Evolutionary conservation across 2,888 invertebrate species (phyloP), one percentile per base, ranked within the genome.

Genomic region (Lochmaea capreae): DNA sequence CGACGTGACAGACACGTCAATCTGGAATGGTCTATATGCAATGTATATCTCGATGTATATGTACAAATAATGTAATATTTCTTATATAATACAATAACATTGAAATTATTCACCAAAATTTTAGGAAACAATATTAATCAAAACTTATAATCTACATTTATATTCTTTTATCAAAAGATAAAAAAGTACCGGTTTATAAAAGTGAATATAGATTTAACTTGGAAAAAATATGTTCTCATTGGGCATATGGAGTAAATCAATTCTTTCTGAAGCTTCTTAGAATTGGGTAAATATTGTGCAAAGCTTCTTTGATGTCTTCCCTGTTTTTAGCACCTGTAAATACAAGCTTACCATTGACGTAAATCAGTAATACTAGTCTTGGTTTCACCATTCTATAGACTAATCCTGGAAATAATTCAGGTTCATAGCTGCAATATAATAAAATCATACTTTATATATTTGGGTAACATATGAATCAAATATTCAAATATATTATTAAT

Each of bases 261-360:
- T 70, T 76, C 87, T 98, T 98, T 84, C 95, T 93, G 87, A 97
- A 99, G 87, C 97, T 97, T 85, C 95, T 94, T 79, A 98, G 88
- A 84, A 98, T 97, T 0, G 98, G 98, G 87, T 97, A 97, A 84
- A 99, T 98, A 83, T 96, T 96, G 81, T 96, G 95, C 81, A 99
- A 90, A 16, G 98, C 97, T 85, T 98, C 97, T 86, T 94, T 93
- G 59, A 99, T 95, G 84, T 98, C 97, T 83, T 92, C 91, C 79
- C 97, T 90, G 65, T 94, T 93, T 89, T 98, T 99, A 43, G 97
- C 98, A 79, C 98, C 98, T 83, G 99, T 99, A 77, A 99, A 93
- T 1, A 99, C 99, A 79, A 99, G 93, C 91, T 99, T 99, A 71
- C 99, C 99, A 87, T 98, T 99, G 0, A 99, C 99, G 89, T 99